A percentile compares a stretch with the other conserved stretches of the same genome.
These are phyloP conservation scores for Merops nubicus DNA, from an alignment of 2,113 vertebrate genomes.

Conservation along the genomic window DNA sequence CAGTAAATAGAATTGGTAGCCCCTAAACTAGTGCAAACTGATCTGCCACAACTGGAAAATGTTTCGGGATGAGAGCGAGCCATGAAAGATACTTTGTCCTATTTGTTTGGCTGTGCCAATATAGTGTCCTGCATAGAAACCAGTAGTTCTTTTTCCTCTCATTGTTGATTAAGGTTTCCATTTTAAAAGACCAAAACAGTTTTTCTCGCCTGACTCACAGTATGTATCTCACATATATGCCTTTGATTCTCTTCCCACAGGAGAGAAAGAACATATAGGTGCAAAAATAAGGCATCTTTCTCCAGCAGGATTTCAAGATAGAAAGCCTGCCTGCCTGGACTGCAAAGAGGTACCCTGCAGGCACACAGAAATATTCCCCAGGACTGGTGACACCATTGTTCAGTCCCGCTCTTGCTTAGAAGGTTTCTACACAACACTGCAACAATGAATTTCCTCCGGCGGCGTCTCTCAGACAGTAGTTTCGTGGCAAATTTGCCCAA, in stretches of 20 bases:
- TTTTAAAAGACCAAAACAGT: not conserved
- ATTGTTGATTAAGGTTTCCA: not conserved
- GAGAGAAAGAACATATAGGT: not conserved
- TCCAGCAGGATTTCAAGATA: not conserved
- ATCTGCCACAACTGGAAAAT: not conserved
- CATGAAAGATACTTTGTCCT: not conserved
- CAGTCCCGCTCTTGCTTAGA: not conserved
- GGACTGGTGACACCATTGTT: not conserved
- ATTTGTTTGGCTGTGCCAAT: not conserved
- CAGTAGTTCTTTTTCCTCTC: not conserved
- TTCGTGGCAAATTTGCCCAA: conserved; percentile 96
- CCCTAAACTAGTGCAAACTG: not conserved
- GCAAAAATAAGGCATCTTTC: not conserved
- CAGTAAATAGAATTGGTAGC: not conserved
- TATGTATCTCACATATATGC: not conserved
- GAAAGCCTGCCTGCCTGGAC: not conserved
- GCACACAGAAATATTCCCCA: accelerated
- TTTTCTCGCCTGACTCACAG: not conserved
- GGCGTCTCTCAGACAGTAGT: conserved; percentile 95
- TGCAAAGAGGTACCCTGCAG: not conserved
- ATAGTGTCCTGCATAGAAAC: not conserved
- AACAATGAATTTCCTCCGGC: conserved; percentile 94
- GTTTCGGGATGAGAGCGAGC: not conserved
- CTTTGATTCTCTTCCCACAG: conserved; percentile 14
- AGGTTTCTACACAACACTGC: not conserved